Evolutionary conservation across 1,140 invertebrate genomes (phyloP).

Genomic region (Aplysia californica): DNA sequence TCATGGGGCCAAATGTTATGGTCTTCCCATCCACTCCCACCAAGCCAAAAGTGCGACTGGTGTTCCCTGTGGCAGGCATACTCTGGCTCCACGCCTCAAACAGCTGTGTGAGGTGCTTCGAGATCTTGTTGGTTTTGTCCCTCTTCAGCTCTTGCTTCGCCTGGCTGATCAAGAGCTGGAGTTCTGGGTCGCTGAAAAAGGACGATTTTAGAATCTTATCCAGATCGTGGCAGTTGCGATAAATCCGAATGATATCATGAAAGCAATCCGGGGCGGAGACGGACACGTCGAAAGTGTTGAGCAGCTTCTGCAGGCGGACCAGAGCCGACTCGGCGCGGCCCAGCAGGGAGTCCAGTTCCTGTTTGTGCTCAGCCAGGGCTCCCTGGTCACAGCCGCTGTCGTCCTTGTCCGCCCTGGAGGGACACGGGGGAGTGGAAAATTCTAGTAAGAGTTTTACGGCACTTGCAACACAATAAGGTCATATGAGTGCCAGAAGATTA

Average conservation of each 20-base stretch:
- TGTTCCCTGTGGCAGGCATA: constrained; percentile 1
- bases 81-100: constrained; percentile 50
- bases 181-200: constrained; percentile 49
- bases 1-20: neutral
- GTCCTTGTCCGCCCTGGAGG: constrained; percentile 13
- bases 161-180: constrained; percentile 42
- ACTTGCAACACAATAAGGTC: no score
- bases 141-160: constrained; percentile 42
- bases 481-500: no score
- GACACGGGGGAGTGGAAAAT: no score
- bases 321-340: constrained; percentile 39
- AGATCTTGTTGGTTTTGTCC: constrained; percentile 50
- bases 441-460: no score
- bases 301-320: constrained; percentile 36
- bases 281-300: constrained; percentile 31
- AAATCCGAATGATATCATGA: constrained; percentile 52
- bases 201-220: constrained; percentile 70
- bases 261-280: constrained; percentile 29
- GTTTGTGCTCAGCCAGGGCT: constrained; percentile 33
- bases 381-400: constrained; percentile 3
- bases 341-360: constrained; percentile 45
- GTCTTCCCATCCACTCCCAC: constrained; percentile 11
- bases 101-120: constrained; percentile 43
- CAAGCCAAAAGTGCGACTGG: neutral
- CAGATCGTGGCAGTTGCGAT: constrained; percentile 56